Evolutionary conservation across 2,888 invertebrate species (phyloP).

Genomic region (Copidosoma aretas): DNA sequence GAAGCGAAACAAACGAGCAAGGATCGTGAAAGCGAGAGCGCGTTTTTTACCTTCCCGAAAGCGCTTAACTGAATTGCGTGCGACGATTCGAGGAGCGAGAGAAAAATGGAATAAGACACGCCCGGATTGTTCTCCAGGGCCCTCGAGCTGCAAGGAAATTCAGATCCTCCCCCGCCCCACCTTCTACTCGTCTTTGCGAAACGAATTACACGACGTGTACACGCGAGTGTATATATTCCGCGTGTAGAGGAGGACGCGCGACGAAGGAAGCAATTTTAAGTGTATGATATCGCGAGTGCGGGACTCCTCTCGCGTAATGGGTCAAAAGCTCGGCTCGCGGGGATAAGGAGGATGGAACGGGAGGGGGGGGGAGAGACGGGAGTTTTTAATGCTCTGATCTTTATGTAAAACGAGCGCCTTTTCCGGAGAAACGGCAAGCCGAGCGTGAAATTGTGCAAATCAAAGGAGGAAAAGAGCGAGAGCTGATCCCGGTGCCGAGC

Average conservation of each 20-base stretch:
- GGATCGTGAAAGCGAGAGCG: no score
- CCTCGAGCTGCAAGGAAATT: conserved; percentile 1
- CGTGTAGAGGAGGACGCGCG: not conserved
- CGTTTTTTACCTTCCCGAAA: not conserved
- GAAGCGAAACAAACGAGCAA: no score
- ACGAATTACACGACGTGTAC: conserved; percentile 4
- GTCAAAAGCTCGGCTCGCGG: conserved; percentile 44
- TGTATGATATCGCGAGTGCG: conserved; percentile 47
- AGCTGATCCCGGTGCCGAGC: conserved; percentile 38
- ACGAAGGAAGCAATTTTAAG: conserved; percentile 49
- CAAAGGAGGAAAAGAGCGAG: conserved; percentile 47
- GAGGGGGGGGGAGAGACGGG: conserved; percentile 33
- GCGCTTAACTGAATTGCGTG: conserved; percentile 37
- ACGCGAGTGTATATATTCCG: conserved; percentile 8
- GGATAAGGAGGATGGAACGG: conserved; percentile 26
- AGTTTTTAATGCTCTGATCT: conserved; percentile 63
- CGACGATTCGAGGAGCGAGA: conserved; percentile 27
- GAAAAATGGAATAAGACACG: conserved; percentile 39
- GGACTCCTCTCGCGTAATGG: conserved; percentile 49
- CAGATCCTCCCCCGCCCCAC: not conserved
- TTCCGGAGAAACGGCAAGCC: conserved; percentile 50
- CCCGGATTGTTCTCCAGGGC: conserved; percentile 36
- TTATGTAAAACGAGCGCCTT: conserved; percentile 58
- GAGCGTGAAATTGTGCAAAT: conserved; percentile 63
- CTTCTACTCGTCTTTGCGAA: not conserved